These are phyloP conservation scores for Enteromius afrohamiltoni DNA, from an alignment of 2,797 vertebrate genomes.

Conservation along the genomic window DNA sequence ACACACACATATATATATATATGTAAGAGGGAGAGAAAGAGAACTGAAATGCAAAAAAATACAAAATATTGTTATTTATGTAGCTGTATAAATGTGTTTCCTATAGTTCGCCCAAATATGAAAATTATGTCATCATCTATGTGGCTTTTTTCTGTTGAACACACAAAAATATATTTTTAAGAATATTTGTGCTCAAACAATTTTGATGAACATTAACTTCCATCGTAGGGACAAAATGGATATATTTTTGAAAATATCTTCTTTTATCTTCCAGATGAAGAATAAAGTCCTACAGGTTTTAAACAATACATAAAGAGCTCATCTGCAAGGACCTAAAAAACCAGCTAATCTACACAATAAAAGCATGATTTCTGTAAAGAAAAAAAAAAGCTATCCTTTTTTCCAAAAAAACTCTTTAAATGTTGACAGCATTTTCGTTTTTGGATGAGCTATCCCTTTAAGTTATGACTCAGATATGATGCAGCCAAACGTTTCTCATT, in stretches of 20 bases:
- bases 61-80: background rate
- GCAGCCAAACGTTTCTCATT: background rate
- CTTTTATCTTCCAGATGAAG: background rate
- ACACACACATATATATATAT: no score
- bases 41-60: background rate
- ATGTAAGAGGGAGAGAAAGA: no score
- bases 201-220: background rate
- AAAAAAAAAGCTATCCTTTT: no score
- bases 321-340: no score
- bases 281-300: background rate
- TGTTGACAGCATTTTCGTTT: background rate
- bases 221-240: background rate
- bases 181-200: background rate
- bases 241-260: background rate
- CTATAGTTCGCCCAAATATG: background rate
- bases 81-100: background rate
- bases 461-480: constrained; percentile 1
- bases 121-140: background rate
- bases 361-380: no score
- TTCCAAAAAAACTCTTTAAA: background rate
- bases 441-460: background rate
- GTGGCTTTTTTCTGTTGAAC: background rate
- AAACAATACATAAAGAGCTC: background rate
- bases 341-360: no score
- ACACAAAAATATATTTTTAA: background rate